A percentile compares a stretch with the other conserved stretches of the same genome.
Evolutionary conservation across 2,113 vertebrate genomes (phyloP).

Genomic region (Lathamus discolor): DNA sequence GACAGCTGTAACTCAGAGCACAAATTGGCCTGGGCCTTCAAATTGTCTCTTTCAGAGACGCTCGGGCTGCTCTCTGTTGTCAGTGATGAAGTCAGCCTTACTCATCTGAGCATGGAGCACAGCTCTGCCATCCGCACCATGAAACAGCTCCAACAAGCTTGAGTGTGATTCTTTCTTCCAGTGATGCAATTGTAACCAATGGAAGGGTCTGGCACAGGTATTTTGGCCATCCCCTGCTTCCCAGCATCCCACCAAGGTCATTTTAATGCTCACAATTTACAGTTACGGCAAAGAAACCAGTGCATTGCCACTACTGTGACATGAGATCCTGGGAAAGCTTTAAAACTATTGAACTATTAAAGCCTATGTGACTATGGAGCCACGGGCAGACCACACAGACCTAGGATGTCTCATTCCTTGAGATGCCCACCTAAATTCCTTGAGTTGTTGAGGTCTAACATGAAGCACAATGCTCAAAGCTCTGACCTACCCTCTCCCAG

Average conservation of each 20-base stretch:
- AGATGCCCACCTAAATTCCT: background rate
- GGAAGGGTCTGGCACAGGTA: background rate
- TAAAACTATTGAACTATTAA: background rate
- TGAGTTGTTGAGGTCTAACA: background rate
- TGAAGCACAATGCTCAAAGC: accelerated
- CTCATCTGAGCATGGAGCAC: accelerated
- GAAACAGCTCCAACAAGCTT: background rate
- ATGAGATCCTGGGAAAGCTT: background rate
- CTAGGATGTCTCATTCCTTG: no score
- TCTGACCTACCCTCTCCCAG: background rate
- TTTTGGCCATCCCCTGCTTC: background rate
- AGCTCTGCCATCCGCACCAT: background rate
- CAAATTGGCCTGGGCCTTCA: background rate
- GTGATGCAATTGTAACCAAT: background rate
- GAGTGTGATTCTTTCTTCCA: accelerated
- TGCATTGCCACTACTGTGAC: background rate
- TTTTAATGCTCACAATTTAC: background rate
- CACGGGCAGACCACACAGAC: background rate
- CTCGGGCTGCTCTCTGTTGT: background rate
- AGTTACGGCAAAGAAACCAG: background rate
- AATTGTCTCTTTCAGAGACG: background rate
- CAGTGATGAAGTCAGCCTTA: background rate
- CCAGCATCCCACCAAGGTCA: background rate
- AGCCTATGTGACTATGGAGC: accelerated
- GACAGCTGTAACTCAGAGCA: conserved; percentile 5